Evolutionary conservation across 1,140 invertebrate genomes (phyloP).

Genomic region (Pseudomyrmex flavicornis): DNA sequence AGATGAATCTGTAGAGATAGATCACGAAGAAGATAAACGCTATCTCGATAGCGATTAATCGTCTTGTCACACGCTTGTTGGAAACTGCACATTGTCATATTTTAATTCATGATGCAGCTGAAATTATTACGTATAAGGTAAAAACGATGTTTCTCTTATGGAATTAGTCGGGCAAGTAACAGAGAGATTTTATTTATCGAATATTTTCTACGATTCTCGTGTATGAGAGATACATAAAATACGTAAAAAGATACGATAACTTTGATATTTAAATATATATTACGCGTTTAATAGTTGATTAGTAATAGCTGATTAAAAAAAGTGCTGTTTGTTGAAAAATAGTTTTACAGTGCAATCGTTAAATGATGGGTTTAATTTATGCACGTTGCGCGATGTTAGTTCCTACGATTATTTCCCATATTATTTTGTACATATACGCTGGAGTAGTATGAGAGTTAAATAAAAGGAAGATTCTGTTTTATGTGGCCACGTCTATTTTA

Average conservation of each 20-base stretch:
- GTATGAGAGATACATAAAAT: background rate
- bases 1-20: slow-evolving; percentile 82
- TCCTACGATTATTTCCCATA: background rate
- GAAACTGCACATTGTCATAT: background rate
- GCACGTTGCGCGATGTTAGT: slow-evolving; percentile 7
- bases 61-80: background rate
- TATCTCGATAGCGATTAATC: background rate
- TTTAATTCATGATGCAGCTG: slow-evolving; percentile 2
- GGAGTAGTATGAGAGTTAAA: slow-evolving; percentile 13
- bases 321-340: background rate
- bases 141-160: background rate
- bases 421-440: slow-evolving; percentile 1
- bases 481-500: background rate
- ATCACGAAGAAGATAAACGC: background rate
- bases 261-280: background rate
- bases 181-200: background rate
- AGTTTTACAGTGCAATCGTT: background rate
- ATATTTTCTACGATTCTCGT: background rate
- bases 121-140: background rate
- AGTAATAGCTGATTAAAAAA: background rate
- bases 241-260: background rate
- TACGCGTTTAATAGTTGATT: background rate
- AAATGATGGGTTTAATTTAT: slow-evolving; percentile 2
- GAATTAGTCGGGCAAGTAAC: background rate
- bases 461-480: slow-evolving; percentile 28